phyloP scores from a whole-genome alignment of 2,113 vertebrate species.

The Bos taurus region ARS-UCD2.0 NC_037349.1:31229501-31230000 shows the following conservation, averaged over 20 bases:
- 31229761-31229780: neutral
- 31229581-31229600: conserved; percentile 11
- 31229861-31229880: neutral
- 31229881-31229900: neutral
- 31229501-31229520: neutral
- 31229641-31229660: conserved; percentile 21
- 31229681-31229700: neutral
- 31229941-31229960: neutral
- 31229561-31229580: conserved; percentile 1
- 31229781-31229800: neutral
- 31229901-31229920: neutral
- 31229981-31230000: conserved; percentile 25
- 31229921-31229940: neutral
- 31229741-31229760: neutral
- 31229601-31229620: neutral
- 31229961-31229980: neutral
- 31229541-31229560: neutral
- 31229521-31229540: neutral
- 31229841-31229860: neutral
- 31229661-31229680: neutral
- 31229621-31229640: neutral
- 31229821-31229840: neutral
- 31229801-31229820: conserved; percentile 1
- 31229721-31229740: neutral
- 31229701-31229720: neutral